Conservation (phyloP, 2,888 invertebrate genomes). For the Tuta absoluta region DNA sequence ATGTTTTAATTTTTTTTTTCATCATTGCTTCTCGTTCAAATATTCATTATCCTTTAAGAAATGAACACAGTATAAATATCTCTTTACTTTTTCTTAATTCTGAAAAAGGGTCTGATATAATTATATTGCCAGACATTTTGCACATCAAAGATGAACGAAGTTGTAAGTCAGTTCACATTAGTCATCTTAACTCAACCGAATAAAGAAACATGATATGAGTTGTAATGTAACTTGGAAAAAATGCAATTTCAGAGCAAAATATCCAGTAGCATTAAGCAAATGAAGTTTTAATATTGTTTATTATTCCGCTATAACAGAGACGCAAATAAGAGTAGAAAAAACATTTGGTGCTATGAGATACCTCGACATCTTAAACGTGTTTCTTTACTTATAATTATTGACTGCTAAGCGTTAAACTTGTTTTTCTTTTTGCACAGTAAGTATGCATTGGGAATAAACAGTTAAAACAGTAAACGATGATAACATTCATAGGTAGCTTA, state of each 20-base stretch:
- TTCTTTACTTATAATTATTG: too few species aligned
- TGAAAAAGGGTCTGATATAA: slow-evolving; percentile 18
- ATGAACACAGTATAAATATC: not conserved
- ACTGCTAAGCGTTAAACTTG: too few species aligned
- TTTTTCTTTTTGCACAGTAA: too few species aligned
- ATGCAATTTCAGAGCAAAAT: not conserved
- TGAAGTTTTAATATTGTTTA: slow-evolving; percentile 1
- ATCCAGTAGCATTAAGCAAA: slow-evolving; percentile 12
- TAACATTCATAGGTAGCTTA: too few species aligned
- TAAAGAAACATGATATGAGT: not conserved
- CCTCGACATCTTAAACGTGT: too few species aligned
- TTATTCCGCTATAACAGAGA: not conserved
- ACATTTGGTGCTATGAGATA: not conserved
- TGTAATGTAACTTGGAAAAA: not conserved
- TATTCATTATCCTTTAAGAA: not conserved
- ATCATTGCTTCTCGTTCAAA: too few species aligned
- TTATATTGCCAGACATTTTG: slow-evolving; percentile 16
- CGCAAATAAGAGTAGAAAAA: not conserved
- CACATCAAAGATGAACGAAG: not conserved
- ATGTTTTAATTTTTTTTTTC: too few species aligned
- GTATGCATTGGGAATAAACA: too few species aligned
- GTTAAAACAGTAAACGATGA: too few species aligned
- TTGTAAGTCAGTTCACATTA: slow-evolving; percentile 15
- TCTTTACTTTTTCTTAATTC: not conserved
- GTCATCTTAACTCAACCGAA: slow-evolving; percentile 4